phyloP scores from a whole-genome alignment of 2,113 vertebrate genomes.

The Toxotes jaculatrix region DNA sequence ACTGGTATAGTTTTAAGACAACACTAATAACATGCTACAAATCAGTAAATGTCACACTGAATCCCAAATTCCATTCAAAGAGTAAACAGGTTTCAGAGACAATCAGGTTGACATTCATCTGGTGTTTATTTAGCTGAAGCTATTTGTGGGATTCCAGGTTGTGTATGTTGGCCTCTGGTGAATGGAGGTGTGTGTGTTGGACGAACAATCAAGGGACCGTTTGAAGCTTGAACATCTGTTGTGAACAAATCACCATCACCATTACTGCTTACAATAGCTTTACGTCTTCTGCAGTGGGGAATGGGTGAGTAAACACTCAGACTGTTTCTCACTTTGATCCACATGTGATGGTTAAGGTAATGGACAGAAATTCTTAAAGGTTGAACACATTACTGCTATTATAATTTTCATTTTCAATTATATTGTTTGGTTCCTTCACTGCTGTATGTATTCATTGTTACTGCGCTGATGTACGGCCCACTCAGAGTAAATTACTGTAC shows the following conservation, averaged over 20 bases:
- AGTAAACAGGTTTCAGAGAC: conserved; percentile 59
- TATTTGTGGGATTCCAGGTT: conserved; percentile 65
- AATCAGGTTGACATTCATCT: conserved; percentile 73
- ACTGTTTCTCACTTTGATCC: conserved; percentile 13
- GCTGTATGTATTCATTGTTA: not conserved
- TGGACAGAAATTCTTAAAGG: not conserved
- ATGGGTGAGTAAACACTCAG: not conserved
- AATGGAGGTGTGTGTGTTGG: conserved; percentile 28
- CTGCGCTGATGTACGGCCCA: not conserved
- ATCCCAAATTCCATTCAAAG: conserved; percentile 54
- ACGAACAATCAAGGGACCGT: conserved; percentile 64
- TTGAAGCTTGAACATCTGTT: conserved; percentile 73
- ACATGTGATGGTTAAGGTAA: not conserved
- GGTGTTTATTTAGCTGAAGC: conserved; percentile 73
- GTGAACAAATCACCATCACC: conserved; percentile 70
- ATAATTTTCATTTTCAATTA: not conserved
- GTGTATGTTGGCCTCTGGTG: conserved; percentile 47
- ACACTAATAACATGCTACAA: conserved; percentile 28
- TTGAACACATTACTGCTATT: not conserved
- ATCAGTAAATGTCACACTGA: conserved; percentile 53
- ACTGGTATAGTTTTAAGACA: conserved; percentile 26
- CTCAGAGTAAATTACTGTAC: not conserved
- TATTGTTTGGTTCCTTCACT: not conserved
- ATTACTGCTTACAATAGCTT: conserved; percentile 46
- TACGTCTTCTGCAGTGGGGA: conserved; percentile 1